Evolutionary conservation across 2,113 vertebrate genomes (phyloP).

Genomic region (Phylloscopus trochiloides): DNA sequence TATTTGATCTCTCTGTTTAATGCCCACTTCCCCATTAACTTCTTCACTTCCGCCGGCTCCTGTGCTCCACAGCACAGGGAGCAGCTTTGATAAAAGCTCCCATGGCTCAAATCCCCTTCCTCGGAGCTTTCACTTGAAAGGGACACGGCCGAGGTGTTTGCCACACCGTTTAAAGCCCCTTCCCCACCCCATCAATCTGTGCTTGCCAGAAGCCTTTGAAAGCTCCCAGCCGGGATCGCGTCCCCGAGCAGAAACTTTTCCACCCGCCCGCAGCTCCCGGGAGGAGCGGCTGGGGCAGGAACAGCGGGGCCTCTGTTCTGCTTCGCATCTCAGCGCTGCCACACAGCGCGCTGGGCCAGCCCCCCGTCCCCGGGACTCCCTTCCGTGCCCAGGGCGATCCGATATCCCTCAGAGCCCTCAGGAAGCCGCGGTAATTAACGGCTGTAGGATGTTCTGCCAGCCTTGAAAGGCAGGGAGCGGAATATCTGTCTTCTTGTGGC

Average conservation of each 20-base stretch:
- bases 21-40: slow-evolving; percentile 54
- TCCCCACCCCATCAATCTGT: slow-evolving; percentile 14
- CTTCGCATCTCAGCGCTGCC: background rate
- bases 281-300: background rate
- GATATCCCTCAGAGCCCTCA: background rate
- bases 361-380: background rate
- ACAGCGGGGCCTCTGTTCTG: background rate
- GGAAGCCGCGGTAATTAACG: background rate
- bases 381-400: background rate
- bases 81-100: slow-evolving; percentile 16
- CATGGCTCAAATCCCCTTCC: slow-evolving; percentile 31
- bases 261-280: background rate
- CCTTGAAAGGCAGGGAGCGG: background rate
- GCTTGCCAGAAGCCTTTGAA: slow-evolving; percentile 24
- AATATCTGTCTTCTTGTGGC: background rate
- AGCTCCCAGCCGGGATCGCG: background rate
- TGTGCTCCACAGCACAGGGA: background rate
- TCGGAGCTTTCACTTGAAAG: slow-evolving; percentile 48
- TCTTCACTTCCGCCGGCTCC: slow-evolving; percentile 37
- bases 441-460: background rate
- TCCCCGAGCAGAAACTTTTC: background rate
- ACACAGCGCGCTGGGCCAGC: background rate
- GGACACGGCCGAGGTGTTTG: slow-evolving; percentile 9
- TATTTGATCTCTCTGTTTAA: slow-evolving; percentile 67
- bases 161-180: background rate